Evolutionary conservation across 2,797 vertebrate genomes (phyloP), one percentile per base, ranked within the genome.

Genomic region (Lagocephalus sceleratus): DNA sequence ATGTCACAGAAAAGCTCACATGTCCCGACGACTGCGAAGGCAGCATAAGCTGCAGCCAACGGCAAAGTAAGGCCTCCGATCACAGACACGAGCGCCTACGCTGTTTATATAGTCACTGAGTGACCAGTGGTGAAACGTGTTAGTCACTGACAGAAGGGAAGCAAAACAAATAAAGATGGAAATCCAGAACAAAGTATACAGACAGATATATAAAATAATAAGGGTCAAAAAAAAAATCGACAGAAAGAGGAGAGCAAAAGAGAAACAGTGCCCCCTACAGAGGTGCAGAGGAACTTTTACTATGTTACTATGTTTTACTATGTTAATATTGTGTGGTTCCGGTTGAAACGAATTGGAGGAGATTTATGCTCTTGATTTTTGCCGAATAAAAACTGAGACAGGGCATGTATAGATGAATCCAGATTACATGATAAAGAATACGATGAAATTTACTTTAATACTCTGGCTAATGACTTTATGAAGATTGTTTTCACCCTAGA

Each of bases 221-320:
- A 25, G 9, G 10, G 51, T 53, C 51, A 54, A 54, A 64, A 59
- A 19, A 40, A 44, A 19, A 58, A 15, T 51, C 19, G 9, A 38
- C 26, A 39, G 16, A 3, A 47, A 17, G 44, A 20, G 15, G 20
- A n/a, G 46, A 47, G 51, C 76, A 45, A 72, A 75, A 79, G 79
- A 75, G 76, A 56, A 60, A 82, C 68, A 82, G 77, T 78, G 83
- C 84, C 84, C 83, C 78, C 86, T 88, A 81, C 60, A 85, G 84
- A 78, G 63, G 57, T 59, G 47, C 82, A 44, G 55, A 20, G 47
- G 72, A 57, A 73, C 32, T 61, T 43, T 25, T 43, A 58, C 32
- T 55, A n/a, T n/a, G n/a, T n/a, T n/a, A n/a, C n/a, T n/a, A n/a
- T n/a, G n/a, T 46, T 12, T 6, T 35, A 3, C 2, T 35, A 35